A percentile compares a stretch with the other conserved stretches of the same genome.
phyloP scores from a whole-genome alignment of 2,888 invertebrate species.

The Toxonevra muliebris region DNA sequence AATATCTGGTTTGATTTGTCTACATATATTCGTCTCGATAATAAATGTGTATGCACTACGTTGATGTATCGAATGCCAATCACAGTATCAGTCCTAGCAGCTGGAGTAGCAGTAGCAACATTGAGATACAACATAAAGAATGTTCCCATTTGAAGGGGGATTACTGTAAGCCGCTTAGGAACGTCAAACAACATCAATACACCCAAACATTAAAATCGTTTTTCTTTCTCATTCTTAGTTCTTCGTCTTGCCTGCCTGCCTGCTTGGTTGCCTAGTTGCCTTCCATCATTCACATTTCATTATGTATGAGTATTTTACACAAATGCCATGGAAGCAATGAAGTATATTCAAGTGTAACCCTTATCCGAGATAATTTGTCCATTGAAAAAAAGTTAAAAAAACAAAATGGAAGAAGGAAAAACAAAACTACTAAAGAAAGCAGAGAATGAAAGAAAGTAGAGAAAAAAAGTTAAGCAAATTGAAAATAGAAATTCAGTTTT shows the following conservation, averaged over 20 bases:
- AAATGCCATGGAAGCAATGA: too few relatives aligned
- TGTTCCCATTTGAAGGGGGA: constrained; percentile 25
- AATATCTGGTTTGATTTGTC: too few relatives aligned
- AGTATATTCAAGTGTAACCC: constrained; percentile 11
- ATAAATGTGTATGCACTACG: not conserved
- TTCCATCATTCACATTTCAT: too few relatives aligned
- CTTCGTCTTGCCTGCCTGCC: not conserved
- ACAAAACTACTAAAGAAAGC: not conserved
- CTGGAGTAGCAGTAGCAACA: not conserved
- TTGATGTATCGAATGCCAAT: constrained; percentile 24
- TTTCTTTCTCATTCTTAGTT: not conserved
- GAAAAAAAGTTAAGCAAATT: too few relatives aligned
- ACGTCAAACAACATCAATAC: constrained; percentile 26
- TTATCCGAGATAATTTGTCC: constrained; percentile 23
- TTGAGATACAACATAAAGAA: constrained; percentile 15
- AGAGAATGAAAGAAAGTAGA: not conserved
- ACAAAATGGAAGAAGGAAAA: not conserved
- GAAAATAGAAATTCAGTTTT: too few relatives aligned
- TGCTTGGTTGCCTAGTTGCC: not conserved
- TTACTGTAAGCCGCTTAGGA: constrained; percentile 28
- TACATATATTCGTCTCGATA: too few relatives aligned
- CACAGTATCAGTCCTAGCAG: constrained; percentile 5
- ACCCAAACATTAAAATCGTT: not conserved
- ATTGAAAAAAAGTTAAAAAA: not conserved
- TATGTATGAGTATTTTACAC: too few relatives aligned